Percentiles rank a stretch among this genome's conserved stretches.
phyloP scores from a whole-genome alignment of 1,140 invertebrate genomes.

The Chrysomallon squamiferum region DNA sequence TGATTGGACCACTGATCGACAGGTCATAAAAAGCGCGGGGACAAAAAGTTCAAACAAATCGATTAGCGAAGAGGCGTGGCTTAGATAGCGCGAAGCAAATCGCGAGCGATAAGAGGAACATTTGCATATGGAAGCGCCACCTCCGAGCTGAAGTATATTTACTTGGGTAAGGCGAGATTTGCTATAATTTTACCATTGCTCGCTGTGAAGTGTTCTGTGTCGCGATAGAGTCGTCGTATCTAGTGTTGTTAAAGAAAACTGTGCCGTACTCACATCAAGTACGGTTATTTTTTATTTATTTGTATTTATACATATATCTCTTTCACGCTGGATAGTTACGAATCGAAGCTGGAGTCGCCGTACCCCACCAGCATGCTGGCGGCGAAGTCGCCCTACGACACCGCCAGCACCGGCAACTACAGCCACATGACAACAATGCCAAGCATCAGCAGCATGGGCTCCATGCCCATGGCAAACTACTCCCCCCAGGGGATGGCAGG shows the following conservation, averaged over 20 bases:
- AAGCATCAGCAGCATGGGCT: constrained; percentile 56
- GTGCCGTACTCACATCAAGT: too few relatives aligned
- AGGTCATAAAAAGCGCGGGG: neutral
- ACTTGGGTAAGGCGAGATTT: constrained; percentile 4
- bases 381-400: constrained; percentile 18
- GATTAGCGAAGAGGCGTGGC: neutral
- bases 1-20: neutral
- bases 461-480: constrained; percentile 76
- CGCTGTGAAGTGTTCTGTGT: constrained; percentile 1
- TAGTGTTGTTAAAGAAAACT: too few relatives aligned
- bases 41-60: constrained; percentile 1
- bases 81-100: too few relatives aligned
- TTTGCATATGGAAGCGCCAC: neutral
- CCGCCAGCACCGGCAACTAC: constrained; percentile 42
- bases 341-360: neutral
- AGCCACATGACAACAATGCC: constrained; percentile 48
- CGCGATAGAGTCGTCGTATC: neutral
- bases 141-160: constrained; percentile 5
- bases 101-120: too few relatives aligned
- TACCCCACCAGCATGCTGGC: constrained; percentile 1
- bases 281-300: too few relatives aligned
- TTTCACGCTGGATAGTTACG: too few relatives aligned
- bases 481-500: constrained; percentile 67
- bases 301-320: too few relatives aligned
- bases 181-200: constrained; percentile 7